Conservation (phyloP, 2,113 vertebrate species). For the Muscicapa adusta region DNA sequence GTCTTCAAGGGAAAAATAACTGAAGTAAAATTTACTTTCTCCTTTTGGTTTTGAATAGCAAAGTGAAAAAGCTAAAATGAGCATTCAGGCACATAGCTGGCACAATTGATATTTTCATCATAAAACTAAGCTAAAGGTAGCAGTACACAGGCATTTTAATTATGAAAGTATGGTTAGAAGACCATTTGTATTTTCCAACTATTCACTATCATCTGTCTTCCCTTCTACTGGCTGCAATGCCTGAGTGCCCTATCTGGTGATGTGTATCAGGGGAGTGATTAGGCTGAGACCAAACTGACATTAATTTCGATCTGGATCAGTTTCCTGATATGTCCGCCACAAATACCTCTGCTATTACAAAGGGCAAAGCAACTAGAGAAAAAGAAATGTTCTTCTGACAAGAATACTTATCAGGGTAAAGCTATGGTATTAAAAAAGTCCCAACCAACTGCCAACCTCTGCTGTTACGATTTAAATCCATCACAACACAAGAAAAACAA, state of each 20-base stretch:
- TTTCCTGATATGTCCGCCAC: neutral
- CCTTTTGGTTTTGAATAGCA: neutral
- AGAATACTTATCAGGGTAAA: neutral
- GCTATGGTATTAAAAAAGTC: neutral
- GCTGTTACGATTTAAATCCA: neutral
- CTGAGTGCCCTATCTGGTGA: neutral
- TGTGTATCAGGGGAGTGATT: neutral
- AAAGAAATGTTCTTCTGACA: neutral
- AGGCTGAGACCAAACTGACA: neutral
- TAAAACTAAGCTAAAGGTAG: neutral
- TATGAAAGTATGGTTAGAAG: neutral
- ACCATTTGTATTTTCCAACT: neutral
- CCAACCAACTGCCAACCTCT: neutral
- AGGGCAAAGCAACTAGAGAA: neutral
- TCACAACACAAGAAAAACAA: neutral
- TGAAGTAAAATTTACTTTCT: neutral
- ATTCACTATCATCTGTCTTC: neutral
- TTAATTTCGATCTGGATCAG: neutral
- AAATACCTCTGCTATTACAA: neutral
- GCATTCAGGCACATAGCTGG: neutral
- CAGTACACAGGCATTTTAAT: neutral
- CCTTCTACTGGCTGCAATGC: rapidly evolving
- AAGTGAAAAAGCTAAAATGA: neutral
- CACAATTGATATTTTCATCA: rapidly evolving
- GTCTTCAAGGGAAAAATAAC: neutral